Evolutionary conservation across 2,888 invertebrate genomes (phyloP), one percentile per base, ranked within the genome.

Genomic region (Leptinotarsa tumamoca): DNA sequence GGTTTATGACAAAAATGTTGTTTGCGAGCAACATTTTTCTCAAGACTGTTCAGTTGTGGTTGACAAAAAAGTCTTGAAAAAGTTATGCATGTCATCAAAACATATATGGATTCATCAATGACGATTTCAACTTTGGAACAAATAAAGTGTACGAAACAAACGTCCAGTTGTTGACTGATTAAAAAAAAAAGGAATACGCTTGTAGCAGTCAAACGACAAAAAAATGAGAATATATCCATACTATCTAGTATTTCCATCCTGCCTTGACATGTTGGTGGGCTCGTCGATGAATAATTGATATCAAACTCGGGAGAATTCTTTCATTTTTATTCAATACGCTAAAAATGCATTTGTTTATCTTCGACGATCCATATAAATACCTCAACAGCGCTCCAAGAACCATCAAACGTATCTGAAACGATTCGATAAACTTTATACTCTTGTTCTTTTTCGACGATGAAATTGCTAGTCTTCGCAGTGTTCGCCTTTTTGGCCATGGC

Each of bases 401-500:
- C 61, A 61, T 61, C 27, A 61, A 18, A 61, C 23, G 61, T 15
- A 27, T 27, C 27, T 15, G 23, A 61, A 27, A 15, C 21, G 14
- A 61, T 14, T 27, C 61, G 21, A 58, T 18, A 27, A n/a, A 23
- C 27, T 54, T 54, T n/a, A 7, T 7, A 33, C 14, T 56, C 13
- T 56, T 58, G 14, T 23, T 23, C 23, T 15, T 33, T 13, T 27
- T 43, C 63, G 78, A 82, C 78, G 61, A 82, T 82, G 81, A 81
- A 81, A 75, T 71, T 78, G 71, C 71, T 82, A 43, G 61, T 80
- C 15, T 76, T 82, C 56, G 80, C 77, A 63, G 33, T 83, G 54
- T 67, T 81, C 50, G 81, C 76, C 72, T 21, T 81, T 54, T 61
- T 82, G 72, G 79, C 80, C 56, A 66, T 81, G 18, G 76, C 78